Base-by-base conservation (phyloP, 1,140 invertebrate genomes). In the Ips typographus region DNA sequence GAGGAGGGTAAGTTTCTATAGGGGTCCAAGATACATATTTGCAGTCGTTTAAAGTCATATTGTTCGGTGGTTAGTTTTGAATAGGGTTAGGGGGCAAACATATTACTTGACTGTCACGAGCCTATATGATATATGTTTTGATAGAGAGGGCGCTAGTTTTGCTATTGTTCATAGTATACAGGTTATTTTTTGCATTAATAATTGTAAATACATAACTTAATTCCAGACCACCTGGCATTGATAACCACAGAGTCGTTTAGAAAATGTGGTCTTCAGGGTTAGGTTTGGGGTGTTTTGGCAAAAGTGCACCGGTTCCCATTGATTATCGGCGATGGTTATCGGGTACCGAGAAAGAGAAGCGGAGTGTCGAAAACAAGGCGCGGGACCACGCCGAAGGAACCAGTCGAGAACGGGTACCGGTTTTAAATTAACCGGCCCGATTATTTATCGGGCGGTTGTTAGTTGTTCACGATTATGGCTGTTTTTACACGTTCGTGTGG, bases 401-500 rank as follows among this genome's bases (percentile, higher is more conserved):
- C 69, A 65, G 62, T 66, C 62, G 61, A 36, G 22, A 42, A 36
- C 36, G 22, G 60, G 68, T 59, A 76, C 74, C 75, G 74, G 75
- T 75, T 76, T 76, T 65, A 58, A 71, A 65, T 55, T 73, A 72
- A 70, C 72, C 72, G 56, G 64, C 68, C 73, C 73, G 76, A 78
- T 78, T 79, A 79, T 77, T 79, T 78, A 79, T 78, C 76, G 74
- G 71, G 67, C 73, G 77, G 75, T 77, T 77, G 76, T 78, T 79
- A 77, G 75, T 77, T 76, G 76, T 76, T 75, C 74, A 76, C 75
- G 78, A 79, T 78, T 79, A 79, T 79, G 73, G 77, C 76, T 77
- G 76, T 79, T 78, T 78, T 78, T 79, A 78, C 77, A 78, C 78
- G 76, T 79, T 77, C 74, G 76, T 77, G 76, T 75, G 77, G 76